These are phyloP conservation scores for Antheraea assamensis DNA, from an alignment of 2,888 invertebrate species.

Conservation along the genomic window DNA sequence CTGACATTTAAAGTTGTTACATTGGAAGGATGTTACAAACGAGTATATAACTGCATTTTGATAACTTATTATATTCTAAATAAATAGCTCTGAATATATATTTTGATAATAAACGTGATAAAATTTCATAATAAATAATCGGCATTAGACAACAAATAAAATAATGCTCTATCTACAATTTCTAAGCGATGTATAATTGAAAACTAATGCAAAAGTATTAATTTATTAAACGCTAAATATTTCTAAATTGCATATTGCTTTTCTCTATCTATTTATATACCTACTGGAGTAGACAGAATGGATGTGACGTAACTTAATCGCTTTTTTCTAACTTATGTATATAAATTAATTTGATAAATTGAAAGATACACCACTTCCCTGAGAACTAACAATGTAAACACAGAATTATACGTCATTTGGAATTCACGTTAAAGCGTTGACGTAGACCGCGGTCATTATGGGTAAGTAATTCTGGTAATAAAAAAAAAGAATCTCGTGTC, in stretches of 20 bases:
- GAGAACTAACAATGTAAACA: neutral
- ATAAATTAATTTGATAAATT: neutral
- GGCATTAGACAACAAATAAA: too few relatives aligned
- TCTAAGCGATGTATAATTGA: neutral
- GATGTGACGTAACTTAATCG: neutral
- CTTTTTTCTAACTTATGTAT: neutral
- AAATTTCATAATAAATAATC: too few relatives aligned
- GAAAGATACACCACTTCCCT: neutral
- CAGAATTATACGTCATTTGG: neutral
- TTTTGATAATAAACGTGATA: too few relatives aligned
- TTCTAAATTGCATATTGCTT: too few relatives aligned
- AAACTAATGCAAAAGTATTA: neutral
- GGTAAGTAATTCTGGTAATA: neutral
- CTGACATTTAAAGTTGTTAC: neutral
- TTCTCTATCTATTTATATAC: too few relatives aligned
- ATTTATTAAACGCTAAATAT: neutral
- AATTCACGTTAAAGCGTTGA: slow-evolving; percentile 2
- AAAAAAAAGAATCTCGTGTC: neutral
- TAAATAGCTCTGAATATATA: neutral
- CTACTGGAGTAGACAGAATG: neutral
- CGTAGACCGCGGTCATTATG: slow-evolving; percentile 3
- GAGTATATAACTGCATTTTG: neutral
- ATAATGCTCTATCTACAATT: neutral
- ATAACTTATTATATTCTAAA: neutral
- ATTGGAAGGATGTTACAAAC: neutral